Evolutionary conservation across 1,140 invertebrate genomes (phyloP), one percentile per base, ranked within the genome.

Genomic region (Lasioglossum baleicum): DNA sequence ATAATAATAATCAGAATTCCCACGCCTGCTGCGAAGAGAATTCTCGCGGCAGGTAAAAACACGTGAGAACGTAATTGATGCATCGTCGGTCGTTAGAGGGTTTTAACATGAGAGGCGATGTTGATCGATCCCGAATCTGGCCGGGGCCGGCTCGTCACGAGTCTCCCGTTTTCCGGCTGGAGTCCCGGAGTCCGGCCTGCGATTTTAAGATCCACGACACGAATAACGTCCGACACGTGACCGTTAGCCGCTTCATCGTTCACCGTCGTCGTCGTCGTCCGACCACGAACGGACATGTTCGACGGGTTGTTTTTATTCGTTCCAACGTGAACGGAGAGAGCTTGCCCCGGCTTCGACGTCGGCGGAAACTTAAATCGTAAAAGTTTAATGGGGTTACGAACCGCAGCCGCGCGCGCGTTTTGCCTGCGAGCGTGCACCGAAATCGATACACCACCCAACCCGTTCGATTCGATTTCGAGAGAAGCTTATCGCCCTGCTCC

Each of bases 331-430:
- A 7, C 69, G 58, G 35, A 13, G 61, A 53, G 31, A 79, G 64
- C 35, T 71, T 15, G 6, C 15, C 17, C 13, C n/a, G 48, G 20
- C 66, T 48, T n/a, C 48, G 26, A 70, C 48, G 63, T 72, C 68
- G 68, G 31, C 58, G 77, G 73, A 89, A 90, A 90, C 83, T 90
- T 86, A 84, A 90, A 90, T 90, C 86, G 88, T 83, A 87, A 90
- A 90, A 90, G 86, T 90, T 90, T 90, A 89, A 90, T 90, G 67
- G 75, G 79, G 66, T 82, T 85, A 85, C 78, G 69, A 11, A 48
- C 58, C 61, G 77, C 64, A 26, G 61, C 2, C 20, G 35, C 35
- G 35, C 51, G n/a, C 51, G 44, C 80, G 65, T 67, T 66, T 78
- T 68, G n/a, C 35, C 26, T 40, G 58, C 53, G 67, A 42, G 64